Evolutionary conservation across 64 coral and sea anemone genomes (phyloP), one percentile per base, ranked within the genome.

Genomic region (Catalaphyllia jardinei): DNA sequence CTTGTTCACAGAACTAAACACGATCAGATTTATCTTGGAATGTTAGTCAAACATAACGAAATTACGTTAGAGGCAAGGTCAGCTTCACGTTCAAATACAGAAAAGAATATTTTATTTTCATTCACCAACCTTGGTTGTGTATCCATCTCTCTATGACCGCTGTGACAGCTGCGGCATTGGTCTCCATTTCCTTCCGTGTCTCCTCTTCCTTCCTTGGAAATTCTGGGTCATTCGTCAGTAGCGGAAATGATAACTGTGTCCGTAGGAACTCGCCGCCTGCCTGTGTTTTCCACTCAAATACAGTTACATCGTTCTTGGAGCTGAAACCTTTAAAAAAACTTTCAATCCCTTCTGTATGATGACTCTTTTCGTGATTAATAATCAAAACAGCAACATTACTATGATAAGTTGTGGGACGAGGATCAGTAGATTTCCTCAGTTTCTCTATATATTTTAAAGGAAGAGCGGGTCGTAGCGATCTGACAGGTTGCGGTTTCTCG

Each of bases 51-150:
- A 57, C 15, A 57, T 57, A 57, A 0, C 54, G 54, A 57, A 57
- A 57, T 16, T 16, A 15, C 54, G 54, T 14, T 55, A 9, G 13
- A 57, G 54, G 54, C 54, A 57, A 57, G 54, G 15, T 14, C 15
- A 57, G 54, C 0, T 15, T 57, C 54, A 14, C 54, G 12, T 14
- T 57, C 10, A 57, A 15, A 14, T 57, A 57, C 1, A 15, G 10
- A 15, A 57, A 0, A 25, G 1, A 25, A 69, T 69, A 7, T 42
- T 14, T 49, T 3, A 15, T 55, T 24, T 15, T 55, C 4, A 79
- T 79, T 57, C n/a, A 79, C 51, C 51, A 79, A 79, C 76, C 76
- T 57, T 79, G 51, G 25, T 29, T 25, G 19, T 52, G 51, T 54
- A 79, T 79, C 76, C 46, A 79, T 8, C 51, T 57, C 4, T 79